Conservation (phyloP, 2,797 vertebrate species). For the Anas bahamensis region DNA sequence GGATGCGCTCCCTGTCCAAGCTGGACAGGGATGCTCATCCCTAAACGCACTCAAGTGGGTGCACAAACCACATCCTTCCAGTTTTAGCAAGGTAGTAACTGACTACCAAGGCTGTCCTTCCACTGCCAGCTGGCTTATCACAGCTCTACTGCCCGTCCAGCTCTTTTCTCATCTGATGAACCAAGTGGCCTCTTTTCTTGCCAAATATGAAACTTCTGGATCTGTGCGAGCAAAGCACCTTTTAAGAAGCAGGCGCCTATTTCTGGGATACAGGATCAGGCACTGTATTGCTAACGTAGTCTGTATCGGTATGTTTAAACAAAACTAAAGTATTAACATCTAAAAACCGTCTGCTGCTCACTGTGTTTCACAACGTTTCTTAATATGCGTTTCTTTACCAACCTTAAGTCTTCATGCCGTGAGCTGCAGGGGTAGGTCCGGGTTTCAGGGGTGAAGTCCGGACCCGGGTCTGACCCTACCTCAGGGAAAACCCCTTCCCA, state of each 20-base stretch:
- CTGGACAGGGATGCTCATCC: not conserved
- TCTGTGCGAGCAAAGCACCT: not conserved
- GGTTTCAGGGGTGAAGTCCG: not conserved
- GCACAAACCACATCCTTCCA: not conserved
- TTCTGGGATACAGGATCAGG: constrained; percentile 35
- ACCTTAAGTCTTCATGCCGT: not conserved
- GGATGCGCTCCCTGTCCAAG: not conserved
- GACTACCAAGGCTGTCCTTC: not conserved
- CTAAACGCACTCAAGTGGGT: not conserved
- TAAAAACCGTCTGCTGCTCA: not conserved
- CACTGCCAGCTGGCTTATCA: not conserved
- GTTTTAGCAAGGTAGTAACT: not conserved
- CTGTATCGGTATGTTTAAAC: constrained; percentile 33
- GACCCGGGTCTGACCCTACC: not conserved
- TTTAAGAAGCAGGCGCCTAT: not conserved
- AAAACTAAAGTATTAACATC: constrained; percentile 63
- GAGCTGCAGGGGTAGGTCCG: not conserved
- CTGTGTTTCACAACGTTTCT: not conserved
- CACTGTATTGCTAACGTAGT: constrained; percentile 35
- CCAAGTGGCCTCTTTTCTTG: not conserved
- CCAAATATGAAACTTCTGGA: not conserved
- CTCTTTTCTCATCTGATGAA: not conserved
- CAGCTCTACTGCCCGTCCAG: not conserved
- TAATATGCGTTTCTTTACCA: not conserved
- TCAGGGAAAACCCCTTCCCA: not conserved